Conservation (phyloP, 2,888 invertebrate species). For the Macrophya alboannulata region DNA sequence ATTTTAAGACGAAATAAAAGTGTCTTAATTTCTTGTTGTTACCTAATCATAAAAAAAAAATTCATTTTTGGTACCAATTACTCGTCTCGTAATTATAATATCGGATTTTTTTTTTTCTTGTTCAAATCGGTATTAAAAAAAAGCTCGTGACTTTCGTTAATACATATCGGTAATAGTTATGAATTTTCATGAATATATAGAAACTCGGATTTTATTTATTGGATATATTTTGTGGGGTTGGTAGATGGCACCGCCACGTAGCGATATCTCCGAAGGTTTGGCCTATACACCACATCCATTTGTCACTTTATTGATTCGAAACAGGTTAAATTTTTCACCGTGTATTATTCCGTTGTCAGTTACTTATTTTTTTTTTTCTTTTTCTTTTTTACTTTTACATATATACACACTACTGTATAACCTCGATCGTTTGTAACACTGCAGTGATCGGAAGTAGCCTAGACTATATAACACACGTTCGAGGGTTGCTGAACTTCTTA, state of each 20-base stretch:
- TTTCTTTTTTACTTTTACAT: neutral
- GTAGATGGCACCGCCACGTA: constrained; percentile 37
- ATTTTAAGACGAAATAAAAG: neutral
- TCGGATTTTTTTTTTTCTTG: too few relatives aligned
- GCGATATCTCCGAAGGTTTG: constrained; percentile 15
- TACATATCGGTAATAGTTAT: neutral
- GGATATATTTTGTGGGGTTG: neutral
- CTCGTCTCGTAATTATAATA: too few relatives aligned
- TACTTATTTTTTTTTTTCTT: neutral
- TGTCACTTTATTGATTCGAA: constrained; percentile 39
- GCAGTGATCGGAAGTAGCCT: neutral
- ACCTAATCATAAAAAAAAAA: neutral
- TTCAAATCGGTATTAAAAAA: neutral
- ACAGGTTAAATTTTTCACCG: constrained; percentile 33
- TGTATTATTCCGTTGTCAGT: neutral
- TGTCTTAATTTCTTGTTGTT: neutral
- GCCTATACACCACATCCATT: neutral
- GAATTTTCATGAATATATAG: neutral
- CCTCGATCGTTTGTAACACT: constrained; percentile 14
- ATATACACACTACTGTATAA: neutral
- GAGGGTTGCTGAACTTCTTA: constrained; percentile 19
- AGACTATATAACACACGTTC: constrained; percentile 32
- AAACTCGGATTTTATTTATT: neutral
- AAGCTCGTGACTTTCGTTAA: neutral
- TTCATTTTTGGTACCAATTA: too few relatives aligned